phyloP scores from a whole-genome alignment of 2,888 invertebrate genomes.

The Gastrophysa polygoni region DNA sequence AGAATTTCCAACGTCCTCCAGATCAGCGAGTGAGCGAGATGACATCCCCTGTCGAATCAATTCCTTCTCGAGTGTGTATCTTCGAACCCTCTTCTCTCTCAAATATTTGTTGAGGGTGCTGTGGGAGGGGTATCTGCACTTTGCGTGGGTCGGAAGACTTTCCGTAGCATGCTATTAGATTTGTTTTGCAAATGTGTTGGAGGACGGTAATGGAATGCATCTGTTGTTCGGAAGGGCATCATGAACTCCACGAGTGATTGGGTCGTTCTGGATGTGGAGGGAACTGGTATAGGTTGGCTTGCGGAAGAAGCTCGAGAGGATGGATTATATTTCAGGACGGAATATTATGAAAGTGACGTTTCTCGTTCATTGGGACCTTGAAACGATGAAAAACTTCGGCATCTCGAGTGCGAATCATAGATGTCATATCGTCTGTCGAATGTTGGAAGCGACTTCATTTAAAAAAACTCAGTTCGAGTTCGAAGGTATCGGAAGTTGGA shows the following conservation, averaged over 20 bases:
- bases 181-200: conserved; percentile 19
- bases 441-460: no score
- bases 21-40: background rate
- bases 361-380: no score
- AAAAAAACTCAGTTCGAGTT: no score
- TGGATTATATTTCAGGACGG: no score
- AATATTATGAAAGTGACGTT: no score
- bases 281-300: no score
- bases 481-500: no score
- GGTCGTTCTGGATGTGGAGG: background rate
- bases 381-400: no score
- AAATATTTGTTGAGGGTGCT: background rate
- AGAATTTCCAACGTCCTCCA: background rate
- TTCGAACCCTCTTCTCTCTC: background rate
- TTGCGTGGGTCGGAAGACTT: background rate
- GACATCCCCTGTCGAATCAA: no score
- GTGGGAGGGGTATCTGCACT: background rate
- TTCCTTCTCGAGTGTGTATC: background rate
- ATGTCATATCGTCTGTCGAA: no score
- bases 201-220: conserved; percentile 9
- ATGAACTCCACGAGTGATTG: background rate
- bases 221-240: background rate
- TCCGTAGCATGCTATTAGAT: conserved; percentile 1
- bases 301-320: no score
- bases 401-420: no score